Evolutionary conservation across 2,888 invertebrate genomes (phyloP), one percentile per base, ranked within the genome.

Genomic region (Tetheella fluctuosa): DNA sequence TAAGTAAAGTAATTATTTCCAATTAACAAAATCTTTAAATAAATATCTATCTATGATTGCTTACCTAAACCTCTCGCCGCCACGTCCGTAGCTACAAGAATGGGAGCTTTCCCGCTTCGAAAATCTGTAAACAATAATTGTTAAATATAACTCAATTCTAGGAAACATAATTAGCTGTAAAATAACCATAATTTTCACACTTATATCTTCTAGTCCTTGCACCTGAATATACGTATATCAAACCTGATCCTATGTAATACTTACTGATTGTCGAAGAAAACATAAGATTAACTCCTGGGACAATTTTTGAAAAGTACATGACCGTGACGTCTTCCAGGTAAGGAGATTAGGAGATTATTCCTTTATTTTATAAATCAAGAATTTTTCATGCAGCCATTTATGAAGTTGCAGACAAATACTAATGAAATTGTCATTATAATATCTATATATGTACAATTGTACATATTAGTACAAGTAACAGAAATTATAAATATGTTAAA

Each of bases 31-130:
- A n/a, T n/a, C n/a, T n/a, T 10, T n/a, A 1, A 15, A 10, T 10
- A 2, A 20, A 17, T 20, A 20, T 48, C 10, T 20, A 20, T 20
- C 2, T 2, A 48, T 1, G n/a, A 8, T 20, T 42, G 17, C 48
- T 48, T 20, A 98, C 98, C 98, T 94, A 98, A 94, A 79, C 98
- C 98, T 85, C 98, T 94, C 58, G 98, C 98, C 63, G 98, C 98
- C 69, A 98, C 98, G 90, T 98, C 98, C 52, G 98, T 98, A 69
- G 98, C 98, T 68, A 98, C 97, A 77, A 98, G 94, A 86, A 98
- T 98, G 60, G 97, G 97, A 65, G 96, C 96, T 91, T 96, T 96
- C 68, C 97, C 97, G 86, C 95, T 94, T 84, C 97, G 94, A 91
- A 97, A 97, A 94, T 97, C 97, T 97, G 93, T 72, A 94, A 94